Conservation (phyloP, 1,140 invertebrate genomes). For the Cryptotermes secundus region DNA sequence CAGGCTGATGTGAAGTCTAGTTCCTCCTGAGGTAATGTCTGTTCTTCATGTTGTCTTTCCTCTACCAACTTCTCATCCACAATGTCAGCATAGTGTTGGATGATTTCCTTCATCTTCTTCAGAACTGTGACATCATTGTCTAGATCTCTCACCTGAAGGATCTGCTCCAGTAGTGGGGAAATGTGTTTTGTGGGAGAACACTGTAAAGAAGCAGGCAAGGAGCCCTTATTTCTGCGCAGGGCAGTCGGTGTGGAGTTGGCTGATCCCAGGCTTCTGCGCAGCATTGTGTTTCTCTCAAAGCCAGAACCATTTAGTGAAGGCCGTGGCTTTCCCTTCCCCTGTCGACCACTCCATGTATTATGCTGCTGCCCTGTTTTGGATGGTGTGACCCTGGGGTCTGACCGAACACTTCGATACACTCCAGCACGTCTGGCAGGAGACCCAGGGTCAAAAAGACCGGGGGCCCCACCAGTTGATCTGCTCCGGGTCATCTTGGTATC, state of each 20-base stretch:
- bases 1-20: conserved; percentile 69
- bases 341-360: too few species aligned
- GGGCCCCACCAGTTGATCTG: neutral
- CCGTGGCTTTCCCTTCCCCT: neutral
- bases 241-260: conserved; percentile 11
- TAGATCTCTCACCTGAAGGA: conserved; percentile 58
- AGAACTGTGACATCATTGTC: conserved; percentile 67
- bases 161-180: conserved; percentile 67
- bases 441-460: neutral
- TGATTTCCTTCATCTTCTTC: conserved; percentile 67
- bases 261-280: neutral
- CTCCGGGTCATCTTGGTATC: neutral
- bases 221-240: conserved; percentile 6
- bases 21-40: conserved; percentile 49
- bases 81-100: conserved; percentile 33
- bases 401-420: neutral
- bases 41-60: conserved; percentile 46
- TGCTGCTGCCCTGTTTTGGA: neutral
- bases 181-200: conserved; percentile 57
- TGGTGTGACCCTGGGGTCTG: neutral
- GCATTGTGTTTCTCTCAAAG: neutral
- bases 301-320: neutral
- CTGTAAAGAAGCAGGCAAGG: conserved; percentile 20
- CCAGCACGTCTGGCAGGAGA: neutral
- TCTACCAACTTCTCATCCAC: conserved; percentile 52